phyloP scores from a whole-genome alignment of 2,797 vertebrate species.

The Chelon auratus region DNA sequence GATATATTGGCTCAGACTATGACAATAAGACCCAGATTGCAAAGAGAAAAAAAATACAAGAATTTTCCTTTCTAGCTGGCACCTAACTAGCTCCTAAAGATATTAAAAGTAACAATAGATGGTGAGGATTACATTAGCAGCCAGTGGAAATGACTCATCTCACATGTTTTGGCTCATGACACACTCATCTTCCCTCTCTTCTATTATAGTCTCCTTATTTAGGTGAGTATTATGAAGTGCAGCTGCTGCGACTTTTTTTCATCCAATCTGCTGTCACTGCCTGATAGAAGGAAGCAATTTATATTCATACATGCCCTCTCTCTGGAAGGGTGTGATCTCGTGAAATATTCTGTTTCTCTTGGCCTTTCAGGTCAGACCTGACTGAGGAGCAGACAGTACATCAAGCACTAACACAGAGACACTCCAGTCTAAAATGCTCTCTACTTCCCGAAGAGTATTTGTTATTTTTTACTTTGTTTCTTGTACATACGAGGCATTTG shows the following conservation, averaged over 20 bases:
- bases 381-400: not conserved
- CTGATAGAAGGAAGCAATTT: constrained; percentile 29
- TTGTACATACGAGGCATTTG: not conserved
- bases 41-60: constrained; percentile 20
- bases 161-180: not conserved
- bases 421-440: constrained; percentile 19
- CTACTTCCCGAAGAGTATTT: constrained; percentile 1
- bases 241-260: constrained; percentile 2
- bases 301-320: constrained; percentile 17
- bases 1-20: constrained; percentile 33
- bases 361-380: constrained; percentile 9
- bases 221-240: constrained; percentile 14
- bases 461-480: constrained; percentile 1
- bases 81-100: constrained; percentile 18
- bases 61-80: constrained; percentile 8
- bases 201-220: constrained; percentile 9
- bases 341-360: constrained; percentile 9
- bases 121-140: constrained; percentile 11
- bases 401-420: constrained; percentile 18
- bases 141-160: constrained; percentile 26
- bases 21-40: constrained; percentile 29
- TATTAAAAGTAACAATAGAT: constrained; percentile 29
- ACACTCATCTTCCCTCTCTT: constrained; percentile 23
- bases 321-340: constrained; percentile 22
- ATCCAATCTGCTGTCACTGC: constrained; percentile 11